Evolutionary conservation across 1,140 invertebrate genomes (phyloP).

Genomic region (Teleopsis dalmanni): DNA sequence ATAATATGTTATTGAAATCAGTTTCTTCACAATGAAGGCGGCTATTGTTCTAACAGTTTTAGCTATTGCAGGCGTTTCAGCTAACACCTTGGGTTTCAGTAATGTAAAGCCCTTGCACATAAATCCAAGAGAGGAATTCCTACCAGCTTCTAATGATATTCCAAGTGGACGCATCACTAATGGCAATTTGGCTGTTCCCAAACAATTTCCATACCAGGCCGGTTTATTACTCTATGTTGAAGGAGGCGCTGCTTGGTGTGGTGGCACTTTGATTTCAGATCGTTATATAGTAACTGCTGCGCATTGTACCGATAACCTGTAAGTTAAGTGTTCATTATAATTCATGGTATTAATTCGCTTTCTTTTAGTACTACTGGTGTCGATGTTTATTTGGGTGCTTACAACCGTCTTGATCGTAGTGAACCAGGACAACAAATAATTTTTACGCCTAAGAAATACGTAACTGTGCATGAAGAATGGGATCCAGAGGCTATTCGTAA

Average conservation of each 20-base stretch:
- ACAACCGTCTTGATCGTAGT: constrained; percentile 14
- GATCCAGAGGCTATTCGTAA: constrained; percentile 23
- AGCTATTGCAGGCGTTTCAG: not conserved
- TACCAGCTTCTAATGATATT: not conserved
- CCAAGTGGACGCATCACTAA: constrained; percentile 27
- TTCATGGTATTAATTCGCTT: constrained; percentile 6
- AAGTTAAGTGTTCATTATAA: not conserved
- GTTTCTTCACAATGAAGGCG: too few relatives aligned
- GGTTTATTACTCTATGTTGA: constrained; percentile 22
- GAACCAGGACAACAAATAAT: constrained; percentile 24
- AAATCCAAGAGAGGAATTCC: not conserved
- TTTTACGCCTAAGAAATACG: constrained; percentile 15
- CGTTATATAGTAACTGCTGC: constrained; percentile 31
- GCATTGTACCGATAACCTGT: constrained; percentile 18
- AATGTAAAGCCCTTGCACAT: not conserved
- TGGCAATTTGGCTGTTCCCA: constrained; percentile 18
- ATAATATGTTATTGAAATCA: too few relatives aligned
- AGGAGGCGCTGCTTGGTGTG: constrained; percentile 24
- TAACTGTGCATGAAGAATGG: constrained; percentile 25
- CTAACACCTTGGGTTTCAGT: not conserved
- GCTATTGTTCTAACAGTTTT: not conserved
- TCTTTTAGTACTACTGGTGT: constrained; percentile 16
- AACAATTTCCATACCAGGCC: constrained; percentile 35
- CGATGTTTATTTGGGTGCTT: constrained; percentile 13
- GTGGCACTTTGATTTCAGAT: constrained; percentile 30